Conservation (phyloP, 1,140 invertebrate genomes). For the Papilio polytes region DNA sequence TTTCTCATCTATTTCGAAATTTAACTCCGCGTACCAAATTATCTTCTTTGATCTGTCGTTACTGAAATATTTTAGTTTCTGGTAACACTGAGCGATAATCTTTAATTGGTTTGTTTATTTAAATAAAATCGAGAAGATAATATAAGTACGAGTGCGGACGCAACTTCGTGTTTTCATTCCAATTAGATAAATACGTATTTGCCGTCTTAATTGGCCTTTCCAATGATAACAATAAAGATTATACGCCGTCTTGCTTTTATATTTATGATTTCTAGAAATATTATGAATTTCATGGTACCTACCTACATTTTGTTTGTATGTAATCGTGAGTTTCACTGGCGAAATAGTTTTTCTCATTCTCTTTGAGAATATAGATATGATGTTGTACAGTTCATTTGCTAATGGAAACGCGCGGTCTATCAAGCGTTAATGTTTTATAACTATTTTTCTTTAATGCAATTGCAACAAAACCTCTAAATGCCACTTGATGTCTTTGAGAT, state of each 20-base stretch:
- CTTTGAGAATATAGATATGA: no score
- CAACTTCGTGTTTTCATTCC: constrained; percentile 3
- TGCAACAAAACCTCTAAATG: constrained; percentile 16
- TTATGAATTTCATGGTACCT: neutral
- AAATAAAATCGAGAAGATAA: neutral
- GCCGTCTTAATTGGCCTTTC: constrained; percentile 12
- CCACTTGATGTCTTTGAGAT: constrained; percentile 27
- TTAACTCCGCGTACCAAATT: neutral
- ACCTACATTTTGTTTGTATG: neutral
- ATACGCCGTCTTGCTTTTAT: neutral
- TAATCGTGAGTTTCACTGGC: no score
- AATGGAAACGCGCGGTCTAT: neutral
- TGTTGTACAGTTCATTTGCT: no score
- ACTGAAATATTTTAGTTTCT: neutral
- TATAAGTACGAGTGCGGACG: neutral
- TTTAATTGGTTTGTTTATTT: constrained; percentile 14
- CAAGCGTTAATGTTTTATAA: neutral
- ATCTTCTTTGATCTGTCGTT: constrained; percentile 20
- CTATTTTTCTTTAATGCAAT: constrained; percentile 1
- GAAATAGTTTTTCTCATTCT: no score
- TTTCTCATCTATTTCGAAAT: neutral
- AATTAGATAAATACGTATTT: constrained; percentile 24
- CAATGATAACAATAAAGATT: constrained; percentile 9
- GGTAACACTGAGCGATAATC: neutral
- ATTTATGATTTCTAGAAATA: neutral